Evolutionary conservation across 2,888 invertebrate genomes (phyloP), one percentile per base, ranked within the genome.

Genomic region (Pseudanteris insignis): DNA sequence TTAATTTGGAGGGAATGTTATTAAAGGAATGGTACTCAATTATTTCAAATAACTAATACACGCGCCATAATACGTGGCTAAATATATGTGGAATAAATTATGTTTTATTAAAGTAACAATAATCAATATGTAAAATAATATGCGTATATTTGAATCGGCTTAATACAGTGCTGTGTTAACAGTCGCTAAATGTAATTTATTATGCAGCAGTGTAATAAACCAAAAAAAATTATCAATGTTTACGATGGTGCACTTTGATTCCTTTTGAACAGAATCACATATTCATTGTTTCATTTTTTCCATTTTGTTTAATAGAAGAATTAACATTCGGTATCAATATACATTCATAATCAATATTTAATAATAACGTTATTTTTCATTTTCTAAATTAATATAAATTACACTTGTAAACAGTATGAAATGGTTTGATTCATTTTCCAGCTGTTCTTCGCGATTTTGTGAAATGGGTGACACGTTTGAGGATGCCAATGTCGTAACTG

Each of bases 91-190:
- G 51, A 64, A 60, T 66, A 67, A 71, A 68, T 67, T 70, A 60
- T 67, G 62, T 62, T 75, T 75, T 72, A 76, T 75, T 77, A 70
- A 71, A 69, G 64, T 74, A 74, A 71, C 70, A 66, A 61, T 72
- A 70, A 21, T 63, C 64, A 58, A 68, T 70, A 72, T 71, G 65
- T 73, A 59, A 59, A 59, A 47, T 59, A 47, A 43, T 40, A 18
- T 63, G 69, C 59, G 63, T 64, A 65, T 44, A 43, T 71, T 71
- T 65, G 29, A 58, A 70, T 70, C 67, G 68, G 58, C 62, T 70
- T 65, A 65, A 62, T 69, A 72, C 71, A 73, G 51, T 66, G 68
- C 66, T 70, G 70, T 50, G 21, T 33, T 25, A 50, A 25, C 18
- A 18, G 29, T 50, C 33, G 44, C 41, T 50, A 37, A 54, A 50